Evolutionary conservation across 1,140 invertebrate species (phyloP).

Genomic region (Musca domestica): DNA sequence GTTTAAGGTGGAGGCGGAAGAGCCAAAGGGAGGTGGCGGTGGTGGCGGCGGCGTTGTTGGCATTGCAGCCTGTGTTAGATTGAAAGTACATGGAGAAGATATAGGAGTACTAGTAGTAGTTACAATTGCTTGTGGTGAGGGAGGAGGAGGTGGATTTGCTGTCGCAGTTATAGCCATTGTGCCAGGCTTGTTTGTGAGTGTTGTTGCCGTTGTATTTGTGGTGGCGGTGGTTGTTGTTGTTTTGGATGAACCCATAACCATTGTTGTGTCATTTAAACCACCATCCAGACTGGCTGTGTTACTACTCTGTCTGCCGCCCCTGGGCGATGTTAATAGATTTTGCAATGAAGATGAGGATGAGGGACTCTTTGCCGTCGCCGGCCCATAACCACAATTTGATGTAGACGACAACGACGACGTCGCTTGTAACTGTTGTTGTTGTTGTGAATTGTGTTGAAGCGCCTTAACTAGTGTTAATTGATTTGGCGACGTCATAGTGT

Average conservation of each 20-base stretch:
- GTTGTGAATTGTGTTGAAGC: slow-evolving; percentile 12
- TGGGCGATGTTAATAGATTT: slow-evolving; percentile 48
- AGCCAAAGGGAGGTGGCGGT: slow-evolving; percentile 19
- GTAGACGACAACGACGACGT: slow-evolving; percentile 6
- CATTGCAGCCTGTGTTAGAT: not conserved
- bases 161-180: slow-evolving; percentile 31
- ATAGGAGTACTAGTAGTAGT: slow-evolving; percentile 44
- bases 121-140: slow-evolving; percentile 35
- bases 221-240: slow-evolving; percentile 14
- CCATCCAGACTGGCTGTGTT: slow-evolving; percentile 9
- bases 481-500: slow-evolving; percentile 24
- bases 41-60: slow-evolving; percentile 22
- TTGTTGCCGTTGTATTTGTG: slow-evolving; percentile 27
- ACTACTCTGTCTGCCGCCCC: slow-evolving; percentile 24
- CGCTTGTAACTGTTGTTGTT: slow-evolving; percentile 23
- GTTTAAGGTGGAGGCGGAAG: not conserved
- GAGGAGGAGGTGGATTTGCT: slow-evolving; percentile 34
- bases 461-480: slow-evolving; percentile 14
- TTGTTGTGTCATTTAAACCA: slow-evolving; percentile 36
- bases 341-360: slow-evolving; percentile 40
- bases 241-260: slow-evolving; percentile 37
- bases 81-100: slow-evolving; percentile 4
- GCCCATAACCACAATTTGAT: slow-evolving; percentile 10
- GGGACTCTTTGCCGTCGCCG: not conserved
- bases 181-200: slow-evolving; percentile 23